Evolutionary conservation across 2,888 invertebrate species (phyloP).

Genomic region (Apamea monoglypha): DNA sequence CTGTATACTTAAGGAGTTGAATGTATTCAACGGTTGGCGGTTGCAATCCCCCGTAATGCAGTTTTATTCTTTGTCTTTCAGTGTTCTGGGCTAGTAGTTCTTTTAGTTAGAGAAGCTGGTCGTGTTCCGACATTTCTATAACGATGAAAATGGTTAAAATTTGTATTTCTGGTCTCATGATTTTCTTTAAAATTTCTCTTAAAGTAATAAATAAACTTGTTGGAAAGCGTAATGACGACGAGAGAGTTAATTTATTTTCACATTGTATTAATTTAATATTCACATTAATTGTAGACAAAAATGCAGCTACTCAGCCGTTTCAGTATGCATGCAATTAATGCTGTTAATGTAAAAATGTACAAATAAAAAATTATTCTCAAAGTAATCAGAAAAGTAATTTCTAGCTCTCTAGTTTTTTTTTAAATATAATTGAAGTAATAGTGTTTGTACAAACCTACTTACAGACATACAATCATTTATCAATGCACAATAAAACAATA

Average conservation of each 20-base stretch:
- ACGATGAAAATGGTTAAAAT: not conserved
- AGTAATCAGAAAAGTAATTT: no score
- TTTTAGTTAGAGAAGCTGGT: constrained; percentile 19
- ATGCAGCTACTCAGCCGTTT: not conserved
- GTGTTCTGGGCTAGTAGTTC: not conserved
- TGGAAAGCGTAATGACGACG: not conserved
- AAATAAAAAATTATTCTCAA: no score
- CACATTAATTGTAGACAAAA: no score
- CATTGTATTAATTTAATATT: no score
- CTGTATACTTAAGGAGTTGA: constrained; percentile 33
- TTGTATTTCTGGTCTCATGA: not conserved
- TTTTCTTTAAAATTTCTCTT: not conserved
- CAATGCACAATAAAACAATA: not conserved
- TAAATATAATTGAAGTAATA: no score
- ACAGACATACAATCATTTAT: no score
- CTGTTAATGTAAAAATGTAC: not conserved
- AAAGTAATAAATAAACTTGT: not conserved
- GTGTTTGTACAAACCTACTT: no score
- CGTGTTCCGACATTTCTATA: not conserved
- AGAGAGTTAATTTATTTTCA: not conserved
- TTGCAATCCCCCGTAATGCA: constrained; percentile 37
- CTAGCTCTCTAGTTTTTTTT: no score
- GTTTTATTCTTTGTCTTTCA: constrained; percentile 55
- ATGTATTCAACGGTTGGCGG: constrained; percentile 24
- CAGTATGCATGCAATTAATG: not conserved